Percentiles rank a stretch among this genome's conserved stretches.
phyloP scores from a whole-genome alignment of 30 jellyfish, hydroid and myxozoan species.

The Morbakka virulenta region DNA sequence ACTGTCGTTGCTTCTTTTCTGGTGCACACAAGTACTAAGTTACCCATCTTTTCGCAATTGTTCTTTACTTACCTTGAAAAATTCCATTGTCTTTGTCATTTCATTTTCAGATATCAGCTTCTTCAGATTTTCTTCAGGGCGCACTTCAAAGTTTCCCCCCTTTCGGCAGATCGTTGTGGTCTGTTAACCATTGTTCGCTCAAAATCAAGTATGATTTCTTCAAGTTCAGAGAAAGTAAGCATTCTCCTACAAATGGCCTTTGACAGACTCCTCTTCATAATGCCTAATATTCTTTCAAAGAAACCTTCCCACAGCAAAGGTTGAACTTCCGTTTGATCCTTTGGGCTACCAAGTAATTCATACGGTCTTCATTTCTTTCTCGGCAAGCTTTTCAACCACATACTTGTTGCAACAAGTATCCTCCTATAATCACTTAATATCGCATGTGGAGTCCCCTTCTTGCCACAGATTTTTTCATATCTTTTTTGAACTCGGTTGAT shows the following conservation, averaged over 20 bases:
- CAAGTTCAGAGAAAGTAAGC: conserved; percentile 11
- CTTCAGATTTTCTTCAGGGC: no score
- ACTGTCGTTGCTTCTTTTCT: no score
- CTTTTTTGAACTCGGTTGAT: conserved; percentile 14
- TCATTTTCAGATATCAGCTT: no score
- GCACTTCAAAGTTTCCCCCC: no score
- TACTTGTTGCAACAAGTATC: conserved; percentile 21
- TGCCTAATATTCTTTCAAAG: conserved; percentile 21
- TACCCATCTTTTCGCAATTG: no score
- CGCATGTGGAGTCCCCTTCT: conserved; percentile 31
- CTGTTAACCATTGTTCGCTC: no score
- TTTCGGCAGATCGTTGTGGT: no score
- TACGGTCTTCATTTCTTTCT: conserved; percentile 7
- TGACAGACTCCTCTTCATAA: conserved; percentile 12
- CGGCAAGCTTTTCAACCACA: conserved; percentile 20
- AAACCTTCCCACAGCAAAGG: conserved; percentile 58
- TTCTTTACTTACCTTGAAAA: no score
- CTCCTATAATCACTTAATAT: conserved; percentile 29
- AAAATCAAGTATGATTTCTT: no score
- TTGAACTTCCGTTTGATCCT: conserved; percentile 22
- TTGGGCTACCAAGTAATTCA: conserved; percentile 14
- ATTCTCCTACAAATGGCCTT: conserved; percentile 15
- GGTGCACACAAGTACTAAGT: no score
- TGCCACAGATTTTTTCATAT: conserved; percentile 20
- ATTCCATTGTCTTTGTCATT: no score